A percentile compares a stretch with the other conserved stretches of the same genome.
Conservation (phyloP, 2,888 invertebrate genomes). For the Dicyrtomina minuta region DNA sequence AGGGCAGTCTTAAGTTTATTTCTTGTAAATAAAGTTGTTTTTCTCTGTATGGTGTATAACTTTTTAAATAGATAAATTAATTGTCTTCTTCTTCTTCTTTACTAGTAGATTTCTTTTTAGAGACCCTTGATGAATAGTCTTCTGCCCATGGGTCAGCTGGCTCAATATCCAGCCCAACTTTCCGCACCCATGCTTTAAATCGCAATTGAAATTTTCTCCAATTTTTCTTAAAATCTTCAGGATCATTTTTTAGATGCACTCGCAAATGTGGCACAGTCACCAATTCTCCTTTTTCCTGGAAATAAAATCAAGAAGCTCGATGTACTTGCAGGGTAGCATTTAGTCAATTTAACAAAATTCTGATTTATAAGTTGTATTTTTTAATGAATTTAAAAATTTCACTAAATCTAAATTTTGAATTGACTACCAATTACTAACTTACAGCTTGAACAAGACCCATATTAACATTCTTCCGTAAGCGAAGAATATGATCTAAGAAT, state of each 20-base stretch:
- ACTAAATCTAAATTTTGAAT: not conserved
- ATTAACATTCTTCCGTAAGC: constrained; percentile 64
- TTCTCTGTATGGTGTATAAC: no score
- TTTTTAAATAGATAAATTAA: no score
- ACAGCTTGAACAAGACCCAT: constrained; percentile 61
- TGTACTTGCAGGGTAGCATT: not conserved
- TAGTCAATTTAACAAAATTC: not conserved
- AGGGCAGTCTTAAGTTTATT: no score
- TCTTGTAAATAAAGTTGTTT: no score
- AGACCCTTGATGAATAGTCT: no score
- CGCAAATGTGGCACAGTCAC: constrained; percentile 14
- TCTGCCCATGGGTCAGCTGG: constrained; percentile 29
- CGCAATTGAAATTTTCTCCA: constrained; percentile 41
- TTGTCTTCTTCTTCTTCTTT: no score
- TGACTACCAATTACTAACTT: no score
- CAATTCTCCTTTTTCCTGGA: constrained; percentile 49
- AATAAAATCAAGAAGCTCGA: constrained; percentile 4
- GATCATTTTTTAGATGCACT: constrained; percentile 23
- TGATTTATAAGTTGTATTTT: not conserved
- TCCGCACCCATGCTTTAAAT: constrained; percentile 36
- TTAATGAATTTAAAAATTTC: not conserved
- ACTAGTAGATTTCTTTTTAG: no score
- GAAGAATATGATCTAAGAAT: constrained; percentile 66
- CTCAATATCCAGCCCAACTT: constrained; percentile 6
- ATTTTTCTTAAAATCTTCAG: constrained; percentile 37